These are phyloP conservation scores for Cryptocephalus moraei DNA, from an alignment of 2,888 invertebrate genomes.

Conservation along the genomic window DNA sequence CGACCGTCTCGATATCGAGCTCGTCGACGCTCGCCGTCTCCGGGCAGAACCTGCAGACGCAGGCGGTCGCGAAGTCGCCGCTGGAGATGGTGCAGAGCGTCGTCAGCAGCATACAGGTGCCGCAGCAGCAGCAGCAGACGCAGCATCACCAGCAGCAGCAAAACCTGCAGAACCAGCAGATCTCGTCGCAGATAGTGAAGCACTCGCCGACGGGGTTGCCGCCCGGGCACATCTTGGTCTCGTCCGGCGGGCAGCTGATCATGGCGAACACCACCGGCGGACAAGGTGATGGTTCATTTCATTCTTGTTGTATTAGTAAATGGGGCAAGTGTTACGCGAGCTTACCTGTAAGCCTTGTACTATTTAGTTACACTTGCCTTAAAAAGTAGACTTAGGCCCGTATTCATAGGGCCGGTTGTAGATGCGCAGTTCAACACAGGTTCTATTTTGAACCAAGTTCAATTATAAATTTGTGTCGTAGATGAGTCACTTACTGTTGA, in stretches of 20 bases:
- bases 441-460: no score
- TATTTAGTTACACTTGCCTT: no score
- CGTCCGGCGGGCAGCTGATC: conserved; percentile 64
- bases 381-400: no score
- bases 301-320: no score
- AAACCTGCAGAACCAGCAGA: conserved; percentile 29
- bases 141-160: conserved; percentile 32
- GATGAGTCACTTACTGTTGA: no score
- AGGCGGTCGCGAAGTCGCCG: conserved; percentile 49
- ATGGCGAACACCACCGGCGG: conserved; percentile 48
- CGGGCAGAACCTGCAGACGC: conserved; percentile 16
- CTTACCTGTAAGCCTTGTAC: no score
- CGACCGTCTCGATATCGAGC: conserved; percentile 64
- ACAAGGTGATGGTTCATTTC: conserved; percentile 41
- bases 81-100: conserved; percentile 71
- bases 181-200: conserved; percentile 37
- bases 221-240: conserved; percentile 64
- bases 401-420: no score
- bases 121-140: conserved; percentile 34
- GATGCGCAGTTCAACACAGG: no score
- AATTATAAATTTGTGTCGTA: no score
- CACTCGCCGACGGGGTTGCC: conserved; percentile 41
- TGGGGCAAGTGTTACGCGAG: no score
- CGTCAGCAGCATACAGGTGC: conserved; percentile 57
- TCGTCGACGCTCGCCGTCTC: conserved; percentile 25